Conservation (phyloP, 2,113 vertebrate species). For the Athene noctua region DNA sequence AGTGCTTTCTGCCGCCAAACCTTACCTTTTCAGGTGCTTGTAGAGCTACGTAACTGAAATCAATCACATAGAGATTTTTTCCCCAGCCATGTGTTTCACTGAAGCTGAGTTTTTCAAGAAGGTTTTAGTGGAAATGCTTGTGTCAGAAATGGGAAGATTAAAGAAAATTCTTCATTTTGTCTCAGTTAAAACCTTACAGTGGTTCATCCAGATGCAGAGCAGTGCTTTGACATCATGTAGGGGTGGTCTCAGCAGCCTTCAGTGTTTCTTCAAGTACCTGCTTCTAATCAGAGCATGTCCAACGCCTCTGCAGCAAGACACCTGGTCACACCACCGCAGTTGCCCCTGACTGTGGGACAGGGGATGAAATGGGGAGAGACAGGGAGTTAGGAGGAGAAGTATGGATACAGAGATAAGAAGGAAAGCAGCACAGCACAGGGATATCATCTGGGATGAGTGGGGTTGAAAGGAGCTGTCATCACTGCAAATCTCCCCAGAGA, state of each 20-base stretch:
- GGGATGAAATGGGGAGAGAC: neutral
- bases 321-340: rapidly evolving
- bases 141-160: neutral
- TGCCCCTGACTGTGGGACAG: rapidly evolving
- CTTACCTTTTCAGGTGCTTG: neutral
- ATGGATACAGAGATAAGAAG: neutral
- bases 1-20: neutral
- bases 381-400: neutral
- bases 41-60: neutral
- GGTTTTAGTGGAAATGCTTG: neutral
- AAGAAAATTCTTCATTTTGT: constrained; percentile 7
- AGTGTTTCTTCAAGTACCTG: neutral
- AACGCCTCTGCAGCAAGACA: neutral
- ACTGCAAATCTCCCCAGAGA: neutral
- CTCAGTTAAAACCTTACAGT: neutral
- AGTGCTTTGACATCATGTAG: neutral
- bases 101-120: neutral
- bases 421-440: neutral
- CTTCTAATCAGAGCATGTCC: neutral
- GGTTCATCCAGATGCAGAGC: neutral
- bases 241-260: neutral
- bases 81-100: neutral
- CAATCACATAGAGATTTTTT: neutral
- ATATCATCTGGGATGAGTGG: neutral
- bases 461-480: neutral